phyloP scores from a whole-genome alignment of 2,797 vertebrate species.

The Sebastolobus altivelis region DNA sequence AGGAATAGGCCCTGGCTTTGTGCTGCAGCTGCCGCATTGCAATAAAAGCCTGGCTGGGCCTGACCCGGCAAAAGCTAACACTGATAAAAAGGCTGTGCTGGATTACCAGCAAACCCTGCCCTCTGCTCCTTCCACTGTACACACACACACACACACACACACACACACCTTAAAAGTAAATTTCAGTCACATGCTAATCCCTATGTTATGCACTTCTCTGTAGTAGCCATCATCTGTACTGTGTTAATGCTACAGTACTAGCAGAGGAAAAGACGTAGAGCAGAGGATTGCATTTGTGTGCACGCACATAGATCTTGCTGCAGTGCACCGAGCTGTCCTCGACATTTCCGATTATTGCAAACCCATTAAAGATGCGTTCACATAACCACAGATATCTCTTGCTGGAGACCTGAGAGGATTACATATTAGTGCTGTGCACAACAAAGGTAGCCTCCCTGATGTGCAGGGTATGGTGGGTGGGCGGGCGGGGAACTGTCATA shows the following conservation, averaged over 20 bases:
- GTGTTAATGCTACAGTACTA: not conserved
- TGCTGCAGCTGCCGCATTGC: slow-evolving; percentile 76
- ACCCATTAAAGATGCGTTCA: slow-evolving; percentile 21
- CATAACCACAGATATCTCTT: slow-evolving; percentile 27
- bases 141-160: slow-evolving; percentile 1
- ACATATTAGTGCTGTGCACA: slow-evolving; percentile 28
- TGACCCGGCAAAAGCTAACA: slow-evolving; percentile 60
- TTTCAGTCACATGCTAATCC: slow-evolving; percentile 18
- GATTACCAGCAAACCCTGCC: slow-evolving; percentile 50
- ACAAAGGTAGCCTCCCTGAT: slow-evolving; percentile 20
- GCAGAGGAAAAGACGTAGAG: not conserved
- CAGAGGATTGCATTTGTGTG: not conserved
- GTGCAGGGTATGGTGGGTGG: not conserved
- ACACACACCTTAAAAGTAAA: slow-evolving; percentile 31
- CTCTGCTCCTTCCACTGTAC: slow-evolving; percentile 9
- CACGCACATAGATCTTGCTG: slow-evolving; percentile 11
- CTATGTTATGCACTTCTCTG: not conserved
- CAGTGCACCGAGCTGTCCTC: slow-evolving; percentile 4
- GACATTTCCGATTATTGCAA: slow-evolving; percentile 48
- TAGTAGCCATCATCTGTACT: not conserved
- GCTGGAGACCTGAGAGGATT: slow-evolving; percentile 34
- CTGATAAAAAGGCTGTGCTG: slow-evolving; percentile 52
- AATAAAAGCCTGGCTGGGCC: slow-evolving; percentile 66
- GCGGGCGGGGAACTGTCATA: not conserved
- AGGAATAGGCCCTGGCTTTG: slow-evolving; percentile 66